phyloP scores from a whole-genome alignment of 2,113 vertebrate species.

The Condylura cristata region DNA sequence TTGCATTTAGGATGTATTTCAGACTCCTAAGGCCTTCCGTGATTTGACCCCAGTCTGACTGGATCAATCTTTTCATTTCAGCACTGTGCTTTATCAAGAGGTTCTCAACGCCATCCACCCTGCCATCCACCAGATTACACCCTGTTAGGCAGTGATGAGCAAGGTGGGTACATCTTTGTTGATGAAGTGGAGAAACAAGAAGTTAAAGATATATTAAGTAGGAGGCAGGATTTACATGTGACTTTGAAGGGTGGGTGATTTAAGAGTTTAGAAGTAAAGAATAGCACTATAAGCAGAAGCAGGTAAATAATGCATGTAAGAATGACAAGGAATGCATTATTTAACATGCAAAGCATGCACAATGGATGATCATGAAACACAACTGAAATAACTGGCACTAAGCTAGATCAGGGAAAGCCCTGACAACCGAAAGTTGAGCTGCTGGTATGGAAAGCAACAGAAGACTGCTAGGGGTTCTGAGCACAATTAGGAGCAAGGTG shows the following conservation, averaged over 20 bases:
- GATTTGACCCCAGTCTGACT: background rate
- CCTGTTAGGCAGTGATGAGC: background rate
- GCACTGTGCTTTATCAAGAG: background rate
- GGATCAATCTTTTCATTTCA: background rate
- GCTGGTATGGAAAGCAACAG: background rate
- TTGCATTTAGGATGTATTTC: background rate
- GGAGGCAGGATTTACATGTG: conserved; percentile 1
- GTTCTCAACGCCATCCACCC: background rate
- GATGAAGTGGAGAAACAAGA: background rate
- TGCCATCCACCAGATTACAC: no score
- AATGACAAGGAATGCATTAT: background rate
- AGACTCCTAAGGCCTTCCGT: background rate
- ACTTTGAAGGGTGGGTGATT: background rate
- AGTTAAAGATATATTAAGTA: background rate
- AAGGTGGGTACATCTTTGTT: background rate
- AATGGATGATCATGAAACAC: background rate
- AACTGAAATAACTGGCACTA: background rate
- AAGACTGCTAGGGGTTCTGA: background rate
- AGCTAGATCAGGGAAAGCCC: background rate
- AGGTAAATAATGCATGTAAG: background rate
- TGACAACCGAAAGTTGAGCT: background rate
- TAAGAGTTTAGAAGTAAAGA: background rate
- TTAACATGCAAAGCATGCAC: background rate
- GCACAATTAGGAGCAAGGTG: background rate
- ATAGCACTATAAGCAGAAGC: background rate